Base-by-base conservation (phyloP, 1,140 invertebrate genomes). In the Drosophila bocki region DNA sequence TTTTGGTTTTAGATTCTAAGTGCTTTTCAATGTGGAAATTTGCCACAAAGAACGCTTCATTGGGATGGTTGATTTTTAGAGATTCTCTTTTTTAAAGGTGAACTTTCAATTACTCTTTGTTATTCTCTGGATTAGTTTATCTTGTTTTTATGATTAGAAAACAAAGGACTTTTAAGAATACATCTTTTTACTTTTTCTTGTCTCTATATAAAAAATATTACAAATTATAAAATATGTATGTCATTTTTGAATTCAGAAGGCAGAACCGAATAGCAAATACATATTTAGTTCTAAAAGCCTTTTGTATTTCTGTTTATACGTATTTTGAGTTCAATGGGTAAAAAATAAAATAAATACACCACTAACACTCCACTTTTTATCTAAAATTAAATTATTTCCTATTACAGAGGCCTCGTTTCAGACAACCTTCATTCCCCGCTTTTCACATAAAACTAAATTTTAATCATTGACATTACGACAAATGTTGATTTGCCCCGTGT, bases 381-480 rank as follows among this genome's bases (percentile, higher is more conserved):
- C 5, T 9, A 7, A 12, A 41, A 44, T 50, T 19, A 22, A 60
- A 8, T 13, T 33, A 12, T 33, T 33, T 32, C 7, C 7, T 9
- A 17, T 41, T 33, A 17, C 22, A 42, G 7, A 15, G 3, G 11
- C 15, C 19, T 33, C 41, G 12, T 17, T 39, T 15, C 56, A 35
- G 56, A 11, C 39, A 13, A 12, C 15, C 26, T 42, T 29, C 51
- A 50, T 39, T 39, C 4, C 9, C 37, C 7, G 19, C 26, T 32
- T 41, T 62, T 47, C 41, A 11, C 15, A 29, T 48, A 35, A 51
- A 72, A 60, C 33, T 35, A 62, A 80, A 81, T 74, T 81, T 85
- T 85, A 85, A 85, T 86, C 82, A 86, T 75, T 71, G 58, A 57
- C 85, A 88, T 80, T 81, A 90, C 62, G 50, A 50, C 47, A 65